Base-by-base conservation (phyloP, 2,888 invertebrate species). In the Andrena fulva region DNA sequence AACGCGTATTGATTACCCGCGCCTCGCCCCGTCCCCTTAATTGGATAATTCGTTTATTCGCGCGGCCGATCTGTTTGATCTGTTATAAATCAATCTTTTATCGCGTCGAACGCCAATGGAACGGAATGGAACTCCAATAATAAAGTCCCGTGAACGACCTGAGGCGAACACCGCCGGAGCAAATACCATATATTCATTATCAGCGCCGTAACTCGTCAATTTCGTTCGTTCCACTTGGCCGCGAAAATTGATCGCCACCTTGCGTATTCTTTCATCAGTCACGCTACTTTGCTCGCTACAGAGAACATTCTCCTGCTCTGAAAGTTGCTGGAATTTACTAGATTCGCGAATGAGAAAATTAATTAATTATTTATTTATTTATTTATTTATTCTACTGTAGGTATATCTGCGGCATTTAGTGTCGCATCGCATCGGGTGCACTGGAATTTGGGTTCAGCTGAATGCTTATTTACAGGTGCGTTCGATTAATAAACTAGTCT, bases 1-100 rank as follows among this genome's bases (percentile, higher is more conserved):
- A 29, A 59, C 20, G n/a, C 42, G 27, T 60, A 64, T 77, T 56
- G 68, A 69, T 69, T 64, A 68, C 16, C n/a, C 24, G 16, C 31
- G 8, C 10, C 35, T 48, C 10, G 8, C 27, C 54, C 16, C 16
- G 4, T 0, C 66, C 7, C 27, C 5, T 16, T 8, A 29, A 66
- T 31, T 48, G 64, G 81, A 33, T 74, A 52, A 80, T 68, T 50
- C 42, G 24, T 75, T 76, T 62, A 67, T 68, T 60, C 42, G 52
- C 31, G 31, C 12, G 20, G 56, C 8, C 27, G 42, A 27, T 56
- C 56, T 35, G 42, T 42, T 64, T 27, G 48, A 12, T 1, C 27
- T 24, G 50, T 7, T 35, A 16, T 56, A 81, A 69, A 75, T 80
- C 54, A 74, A 80, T 52, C 29, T 29, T 64, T 42, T 33, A 50